phyloP scores from a whole-genome alignment of 2,888 invertebrate genomes.

The Chrysomela aeneicollis region DNA sequence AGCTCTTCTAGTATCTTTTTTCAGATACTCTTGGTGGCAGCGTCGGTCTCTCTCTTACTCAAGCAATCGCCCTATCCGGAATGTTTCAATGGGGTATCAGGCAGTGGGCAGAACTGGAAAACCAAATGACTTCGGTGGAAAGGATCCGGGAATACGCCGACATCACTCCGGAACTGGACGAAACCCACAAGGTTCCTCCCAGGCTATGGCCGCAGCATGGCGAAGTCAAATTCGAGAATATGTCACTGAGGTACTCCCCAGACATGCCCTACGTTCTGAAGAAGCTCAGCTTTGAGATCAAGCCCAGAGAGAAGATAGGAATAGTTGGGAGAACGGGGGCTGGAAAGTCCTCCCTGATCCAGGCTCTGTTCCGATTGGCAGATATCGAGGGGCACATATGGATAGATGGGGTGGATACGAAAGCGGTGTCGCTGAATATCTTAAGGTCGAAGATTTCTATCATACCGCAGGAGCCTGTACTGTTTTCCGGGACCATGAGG shows the following conservation, averaged over 20 bases:
- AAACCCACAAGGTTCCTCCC: slow-evolving; percentile 60
- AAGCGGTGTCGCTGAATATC: slow-evolving; percentile 70
- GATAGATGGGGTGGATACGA: slow-evolving; percentile 80
- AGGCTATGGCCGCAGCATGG: slow-evolving; percentile 79
- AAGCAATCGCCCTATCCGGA: slow-evolving; percentile 56
- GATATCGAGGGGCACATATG: slow-evolving; percentile 78
- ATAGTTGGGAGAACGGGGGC: slow-evolving; percentile 85
- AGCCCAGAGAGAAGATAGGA: slow-evolving; percentile 76
- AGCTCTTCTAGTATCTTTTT: slow-evolving; percentile 14
- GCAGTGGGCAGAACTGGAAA: slow-evolving; percentile 63
- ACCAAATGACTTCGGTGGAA: slow-evolving; percentile 91
- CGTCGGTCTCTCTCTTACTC: slow-evolving; percentile 59
- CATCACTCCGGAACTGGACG: slow-evolving; percentile 66
- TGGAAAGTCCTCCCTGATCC: slow-evolving; percentile 79
- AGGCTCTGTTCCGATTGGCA: slow-evolving; percentile 81
- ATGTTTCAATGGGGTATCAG: slow-evolving; percentile 89
- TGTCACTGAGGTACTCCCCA: slow-evolving; percentile 76
- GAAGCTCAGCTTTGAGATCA: slow-evolving; percentile 71
- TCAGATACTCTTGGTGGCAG: slow-evolving; percentile 56
- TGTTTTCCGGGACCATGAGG: slow-evolving; percentile 86
- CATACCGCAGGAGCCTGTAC: slow-evolving; percentile 85
- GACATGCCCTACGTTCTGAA: slow-evolving; percentile 77
- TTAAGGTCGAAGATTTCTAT: slow-evolving; percentile 77
- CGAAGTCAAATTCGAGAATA: slow-evolving; percentile 70
- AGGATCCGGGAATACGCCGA: slow-evolving; percentile 82